These are phyloP conservation scores for Azorinus chamasolen DNA, from an alignment of 2,888 invertebrate genomes.

Conservation along the genomic window DNA sequence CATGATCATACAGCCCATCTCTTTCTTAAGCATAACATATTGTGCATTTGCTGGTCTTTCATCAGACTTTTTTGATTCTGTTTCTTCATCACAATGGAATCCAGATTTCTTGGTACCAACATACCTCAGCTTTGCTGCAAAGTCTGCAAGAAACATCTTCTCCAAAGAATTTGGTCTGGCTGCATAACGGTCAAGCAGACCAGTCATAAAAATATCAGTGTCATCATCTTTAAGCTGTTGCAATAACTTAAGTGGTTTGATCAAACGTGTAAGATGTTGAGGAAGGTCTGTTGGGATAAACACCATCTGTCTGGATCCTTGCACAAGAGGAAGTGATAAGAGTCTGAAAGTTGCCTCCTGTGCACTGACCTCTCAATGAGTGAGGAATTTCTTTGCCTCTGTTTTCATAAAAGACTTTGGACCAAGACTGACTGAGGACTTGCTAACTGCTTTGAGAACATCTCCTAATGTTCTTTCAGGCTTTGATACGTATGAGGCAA, in stretches of 20 bases:
- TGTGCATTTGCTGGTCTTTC: too few relatives aligned
- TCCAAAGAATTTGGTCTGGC: conserved; percentile 13
- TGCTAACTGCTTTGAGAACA: conserved; percentile 39
- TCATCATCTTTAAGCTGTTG: conserved; percentile 53
- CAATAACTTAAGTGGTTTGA: conserved; percentile 46
- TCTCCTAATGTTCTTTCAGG: conserved; percentile 52
- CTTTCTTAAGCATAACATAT: too few relatives aligned
- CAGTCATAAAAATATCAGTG: not conserved
- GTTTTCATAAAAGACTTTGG: conserved; percentile 30
- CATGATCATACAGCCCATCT: too few relatives aligned
- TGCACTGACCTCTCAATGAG: conserved; percentile 53
- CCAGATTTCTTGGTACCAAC: too few relatives aligned
- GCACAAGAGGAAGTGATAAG: conserved; percentile 36
- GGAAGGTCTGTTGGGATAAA: conserved; percentile 52
- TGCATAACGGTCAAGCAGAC: conserved; percentile 6
- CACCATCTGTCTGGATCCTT: conserved; percentile 28
- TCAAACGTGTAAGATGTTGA: conserved; percentile 37
- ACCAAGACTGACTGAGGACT: conserved; percentile 26
- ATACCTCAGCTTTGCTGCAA: conserved; percentile 10
- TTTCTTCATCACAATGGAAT: too few relatives aligned
- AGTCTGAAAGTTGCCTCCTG: conserved; percentile 58
- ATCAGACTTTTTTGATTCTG: too few relatives aligned
- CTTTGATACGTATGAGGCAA: conserved; percentile 61
- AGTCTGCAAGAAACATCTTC: conserved; percentile 3
- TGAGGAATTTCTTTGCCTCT: conserved; percentile 52